Evolutionary conservation across 2,113 vertebrate species (phyloP), one percentile per base, ranked within the genome.

Genomic region (Saguinus midas): DNA sequence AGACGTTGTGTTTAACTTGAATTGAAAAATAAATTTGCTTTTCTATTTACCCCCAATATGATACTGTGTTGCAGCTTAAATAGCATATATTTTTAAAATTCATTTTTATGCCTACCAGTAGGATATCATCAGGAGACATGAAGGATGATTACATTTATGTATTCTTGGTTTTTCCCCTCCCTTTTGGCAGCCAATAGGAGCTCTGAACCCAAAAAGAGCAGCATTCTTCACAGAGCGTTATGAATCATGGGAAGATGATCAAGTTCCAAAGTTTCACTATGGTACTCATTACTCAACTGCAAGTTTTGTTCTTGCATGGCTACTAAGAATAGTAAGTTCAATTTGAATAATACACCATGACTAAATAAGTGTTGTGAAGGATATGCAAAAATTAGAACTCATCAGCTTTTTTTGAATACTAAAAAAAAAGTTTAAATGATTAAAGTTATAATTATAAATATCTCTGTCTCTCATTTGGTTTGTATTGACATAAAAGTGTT

Each of bases 201-300:
- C 99, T 48, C 98, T 99, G 97, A 99, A 99, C 98, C 99, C 99
- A 80, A 99, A 99, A 98, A 99, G 99, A 98, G 99, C 99, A 35
- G 99, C 99, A 0, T 99, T 99, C 98, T 99, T 99, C 96, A 99
- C 99, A 0, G 99, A 99, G 90, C 99, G 99, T 84, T 99, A 99
- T 1, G 99, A 99, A 92, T 99, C 99, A 3, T 99, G 99, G 99
- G 99, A 99, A 98, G 99, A 99, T 16, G 99, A 99, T 7, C 99
- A 99, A 95, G 99, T 99, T 97, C 99, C 99, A 0, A 99, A 99
- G 95, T 99, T 99, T 98, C 99, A 99, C 98, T 99, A 99, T 8
- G 99, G 99, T 84, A 99, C 99, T 90, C 99, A 99, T 98, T 99
- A 99, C 97, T 99, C 99, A 94, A 99, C 99, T 45, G 99, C 99